Conservation (phyloP, 2,113 vertebrate genomes). For the Lagopus muta region DNA sequence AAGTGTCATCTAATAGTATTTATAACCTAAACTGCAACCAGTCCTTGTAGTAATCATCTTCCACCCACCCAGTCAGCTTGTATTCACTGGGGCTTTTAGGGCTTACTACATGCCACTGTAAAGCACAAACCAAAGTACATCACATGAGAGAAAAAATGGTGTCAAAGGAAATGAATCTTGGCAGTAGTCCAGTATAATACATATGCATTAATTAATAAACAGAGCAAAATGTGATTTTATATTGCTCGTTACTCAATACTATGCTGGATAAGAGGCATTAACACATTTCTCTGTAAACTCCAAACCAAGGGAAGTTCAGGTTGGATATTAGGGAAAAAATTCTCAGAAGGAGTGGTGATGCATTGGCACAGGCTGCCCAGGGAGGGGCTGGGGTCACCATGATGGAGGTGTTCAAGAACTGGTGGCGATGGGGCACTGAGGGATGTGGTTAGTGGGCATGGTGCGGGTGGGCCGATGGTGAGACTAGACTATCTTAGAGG, state of each 20-base stretch:
- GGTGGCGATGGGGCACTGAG: too few relatives aligned
- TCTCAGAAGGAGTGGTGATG: too few relatives aligned
- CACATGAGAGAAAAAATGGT: constrained; percentile 32
- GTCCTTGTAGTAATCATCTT: constrained; percentile 30
- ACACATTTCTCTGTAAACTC: background rate
- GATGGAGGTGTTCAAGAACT: too few relatives aligned
- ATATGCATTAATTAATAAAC: background rate
- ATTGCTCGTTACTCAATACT: background rate
- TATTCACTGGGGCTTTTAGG: constrained; percentile 47
- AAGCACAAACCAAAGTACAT: background rate
- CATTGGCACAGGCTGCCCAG: too few relatives aligned
- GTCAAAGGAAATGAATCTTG: background rate
- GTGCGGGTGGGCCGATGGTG: too few relatives aligned
- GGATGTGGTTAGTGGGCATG: too few relatives aligned
- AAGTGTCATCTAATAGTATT: background rate
- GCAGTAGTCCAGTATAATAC: background rate
- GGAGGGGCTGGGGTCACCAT: too few relatives aligned
- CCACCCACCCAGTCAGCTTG: constrained; percentile 5
- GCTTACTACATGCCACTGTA: background rate
- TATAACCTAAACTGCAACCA: background rate
- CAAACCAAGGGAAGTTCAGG: background rate
- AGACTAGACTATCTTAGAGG: too few relatives aligned
- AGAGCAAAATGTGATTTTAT: background rate
- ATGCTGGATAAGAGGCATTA: background rate
- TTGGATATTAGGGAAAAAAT: too few relatives aligned